A percentile compares a stretch with the other conserved stretches of the same genome.
Evolutionary conservation across 2,888 invertebrate species (phyloP).

Genomic region (Hydropsyche betteni): DNA sequence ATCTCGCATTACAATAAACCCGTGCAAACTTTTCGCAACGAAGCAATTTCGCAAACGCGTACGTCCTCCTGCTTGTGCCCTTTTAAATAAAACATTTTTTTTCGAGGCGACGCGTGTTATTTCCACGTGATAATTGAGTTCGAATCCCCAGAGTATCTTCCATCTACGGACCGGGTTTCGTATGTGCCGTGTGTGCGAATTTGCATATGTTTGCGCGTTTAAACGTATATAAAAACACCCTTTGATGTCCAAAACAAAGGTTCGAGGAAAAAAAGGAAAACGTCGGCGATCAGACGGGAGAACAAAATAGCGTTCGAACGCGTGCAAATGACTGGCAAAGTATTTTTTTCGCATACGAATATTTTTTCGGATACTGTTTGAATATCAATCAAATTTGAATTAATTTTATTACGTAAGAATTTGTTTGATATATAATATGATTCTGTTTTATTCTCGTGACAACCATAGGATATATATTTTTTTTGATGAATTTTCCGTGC

Average conservation of each 20-base stretch:
- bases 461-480: neutral
- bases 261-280: conserved; percentile 1
- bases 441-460: no score
- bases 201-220: conserved; percentile 30
- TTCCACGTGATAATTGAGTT: conserved; percentile 40
- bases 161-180: conserved; percentile 33
- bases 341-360: neutral
- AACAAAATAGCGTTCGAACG: conserved; percentile 12
- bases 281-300: no score
- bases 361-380: neutral
- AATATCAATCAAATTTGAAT: conserved; percentile 1
- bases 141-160: conserved; percentile 38
- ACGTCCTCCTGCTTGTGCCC: neutral
- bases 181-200: neutral
- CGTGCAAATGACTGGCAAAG: conserved; percentile 5
- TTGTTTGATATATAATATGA: no score
- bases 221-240: conserved; percentile 26
- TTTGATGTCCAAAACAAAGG: conserved; percentile 33
- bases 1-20: conserved; percentile 7
- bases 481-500: neutral
- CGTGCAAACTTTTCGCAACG: neutral
- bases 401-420: no score
- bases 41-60: conserved; percentile 18
- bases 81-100: conserved; percentile 33
- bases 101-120: conserved; percentile 30